Conservation (phyloP, 2,113 vertebrate species). For the Panthera tigris region DNA sequence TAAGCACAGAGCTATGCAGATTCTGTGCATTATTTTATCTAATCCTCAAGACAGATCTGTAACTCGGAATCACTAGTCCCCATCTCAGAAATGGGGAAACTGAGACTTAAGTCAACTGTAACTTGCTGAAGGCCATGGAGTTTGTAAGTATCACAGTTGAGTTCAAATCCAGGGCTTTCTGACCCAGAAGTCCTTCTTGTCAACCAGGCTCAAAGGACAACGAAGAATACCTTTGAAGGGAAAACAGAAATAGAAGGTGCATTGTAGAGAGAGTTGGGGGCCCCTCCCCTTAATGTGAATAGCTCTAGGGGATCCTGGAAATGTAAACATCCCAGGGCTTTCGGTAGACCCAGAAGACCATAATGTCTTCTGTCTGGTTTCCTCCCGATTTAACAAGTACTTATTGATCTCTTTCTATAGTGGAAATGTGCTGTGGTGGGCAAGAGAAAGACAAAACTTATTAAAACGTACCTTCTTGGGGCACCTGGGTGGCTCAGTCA, state of each 20-base stretch:
- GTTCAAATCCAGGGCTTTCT: not conserved
- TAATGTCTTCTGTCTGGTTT: not conserved
- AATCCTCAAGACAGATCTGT: not conserved
- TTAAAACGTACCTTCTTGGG: not conserved
- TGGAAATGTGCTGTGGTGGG: not conserved
- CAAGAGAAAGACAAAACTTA: not conserved
- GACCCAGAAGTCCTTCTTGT: not conserved
- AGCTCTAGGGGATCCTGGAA: not conserved
- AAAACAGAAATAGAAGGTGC: not conserved
- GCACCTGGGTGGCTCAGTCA: too few relatives aligned
- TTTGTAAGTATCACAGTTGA: not conserved
- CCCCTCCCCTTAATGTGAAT: not conserved
- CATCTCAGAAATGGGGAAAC: not conserved
- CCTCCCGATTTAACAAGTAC: not conserved
- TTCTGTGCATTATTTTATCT: not conserved
- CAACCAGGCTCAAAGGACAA: not conserved
- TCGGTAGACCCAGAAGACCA: not conserved
- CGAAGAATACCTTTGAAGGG: not conserved
- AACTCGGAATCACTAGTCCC: not conserved
- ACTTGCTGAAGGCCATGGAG: not conserved
- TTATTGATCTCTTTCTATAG: not conserved
- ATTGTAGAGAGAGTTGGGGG: not conserved
- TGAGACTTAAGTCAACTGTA: not conserved
- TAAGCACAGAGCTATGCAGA: not conserved
- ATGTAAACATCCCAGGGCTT: not conserved